Base-by-base conservation (phyloP, 2,113 vertebrate genomes). In the Caloenas nicobarica region DNA sequence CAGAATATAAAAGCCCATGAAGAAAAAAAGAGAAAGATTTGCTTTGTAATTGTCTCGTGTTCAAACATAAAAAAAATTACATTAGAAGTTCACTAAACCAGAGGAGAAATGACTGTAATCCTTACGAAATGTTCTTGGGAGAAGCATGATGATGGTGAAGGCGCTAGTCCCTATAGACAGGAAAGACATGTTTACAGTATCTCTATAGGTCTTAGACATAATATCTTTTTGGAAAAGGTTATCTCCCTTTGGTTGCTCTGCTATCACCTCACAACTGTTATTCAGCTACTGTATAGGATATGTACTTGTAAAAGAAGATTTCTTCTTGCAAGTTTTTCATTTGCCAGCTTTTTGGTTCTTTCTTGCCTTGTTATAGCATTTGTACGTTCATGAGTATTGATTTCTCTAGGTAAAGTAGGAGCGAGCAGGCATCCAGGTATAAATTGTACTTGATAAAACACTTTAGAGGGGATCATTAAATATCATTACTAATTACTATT, bases 391-490 rank as follows among this genome's bases (percentile, higher is more conserved):
- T n/a, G 21, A 70, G 31, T 68, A 70, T 64, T 81, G 86, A 50
- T 86, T 95, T 90, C 38, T 81, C 4, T 61, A 76, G 25, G 38
- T 87, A 40, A 93, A 40, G 44, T 31, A 77, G 57, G 38, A 93
- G 60, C 0, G 0, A 58, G 38, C 31, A 87, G 29, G 23, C 9
- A 10, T 68, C 34, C 42, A 44, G 19, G 5, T 85, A 61, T 50
- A 40, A 81, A 72, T 23, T 53, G 10, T 89, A 69, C 24, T 81
- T 71, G 6, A 19, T 84, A 60, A 89, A 46, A 36, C 33, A 38
- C n/a, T 65, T 91, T 28, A 71, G 23, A 78, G 12, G 5, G 17
- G 13, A 18, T 71, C 26, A 31, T 51, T 66, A 62, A 56, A 34
- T 72, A 42, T 64, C 74, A 14, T 54, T 88, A 9, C 15, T 29